Evolutionary conservation across 2,888 invertebrate genomes (phyloP).

Genomic region (Callyntrura guangdongensis): DNA sequence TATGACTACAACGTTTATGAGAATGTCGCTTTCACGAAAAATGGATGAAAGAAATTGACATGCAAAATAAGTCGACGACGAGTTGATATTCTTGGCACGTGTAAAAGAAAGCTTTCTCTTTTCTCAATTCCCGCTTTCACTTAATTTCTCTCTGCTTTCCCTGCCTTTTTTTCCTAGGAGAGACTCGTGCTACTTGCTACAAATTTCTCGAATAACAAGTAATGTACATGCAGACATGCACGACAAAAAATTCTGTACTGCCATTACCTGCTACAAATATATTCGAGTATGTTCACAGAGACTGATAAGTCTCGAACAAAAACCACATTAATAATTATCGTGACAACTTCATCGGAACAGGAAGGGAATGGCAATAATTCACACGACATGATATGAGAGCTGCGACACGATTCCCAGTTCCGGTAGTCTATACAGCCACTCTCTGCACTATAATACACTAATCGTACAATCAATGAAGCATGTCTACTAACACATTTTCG

Average conservation of each 20-base stretch:
- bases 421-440: background rate
- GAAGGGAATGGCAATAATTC: conserved; percentile 16
- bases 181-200: background rate
- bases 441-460: background rate
- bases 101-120: background rate
- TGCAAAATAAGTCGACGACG: background rate
- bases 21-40: background rate
- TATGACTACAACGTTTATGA: background rate
- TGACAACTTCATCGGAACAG: conserved; percentile 32
- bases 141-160: background rate
- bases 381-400: conserved; percentile 11
- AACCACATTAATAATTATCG: conserved; percentile 43
- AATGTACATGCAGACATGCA: background rate
- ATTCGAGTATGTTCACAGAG: background rate
- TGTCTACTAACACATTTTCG: background rate
- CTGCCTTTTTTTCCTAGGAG: background rate
- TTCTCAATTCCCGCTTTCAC: background rate
- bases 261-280: background rate
- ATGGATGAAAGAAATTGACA: background rate
- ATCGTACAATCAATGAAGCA: background rate
- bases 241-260: background rate
- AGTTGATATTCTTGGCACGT: conserved; percentile 15
- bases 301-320: background rate
- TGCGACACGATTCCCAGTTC: conserved; percentile 23
- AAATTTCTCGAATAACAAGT: background rate